Evolutionary conservation across 2,797 vertebrate genomes (phyloP).

Genomic region (Coccyzus lansbergi): DNA sequence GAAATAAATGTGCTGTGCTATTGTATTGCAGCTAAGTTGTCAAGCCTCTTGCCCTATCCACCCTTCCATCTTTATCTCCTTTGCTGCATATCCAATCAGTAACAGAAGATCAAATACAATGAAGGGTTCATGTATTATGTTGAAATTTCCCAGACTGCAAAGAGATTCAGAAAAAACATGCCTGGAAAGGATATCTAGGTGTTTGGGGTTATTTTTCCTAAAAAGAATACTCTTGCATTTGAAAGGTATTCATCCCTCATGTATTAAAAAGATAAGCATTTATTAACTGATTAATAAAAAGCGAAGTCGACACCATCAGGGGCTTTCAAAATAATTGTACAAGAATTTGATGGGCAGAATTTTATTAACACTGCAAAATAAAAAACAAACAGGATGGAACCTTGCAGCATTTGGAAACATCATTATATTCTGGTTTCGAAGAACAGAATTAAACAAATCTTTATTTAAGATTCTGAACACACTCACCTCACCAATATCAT

Average conservation of each 20-base stretch:
- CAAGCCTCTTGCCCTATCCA: not conserved
- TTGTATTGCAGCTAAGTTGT: not conserved
- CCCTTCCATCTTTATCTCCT: not conserved
- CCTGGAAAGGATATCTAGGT: not conserved
- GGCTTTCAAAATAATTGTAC: conserved; percentile 26
- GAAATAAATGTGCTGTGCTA: not conserved
- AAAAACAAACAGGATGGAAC: conserved; percentile 36
- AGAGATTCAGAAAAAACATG: not conserved
- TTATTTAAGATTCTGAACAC: conserved; percentile 43
- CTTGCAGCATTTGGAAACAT: conserved; percentile 13
- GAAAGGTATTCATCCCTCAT: not conserved
- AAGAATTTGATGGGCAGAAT: conserved; percentile 23
- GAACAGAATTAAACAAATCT: conserved; percentile 38
- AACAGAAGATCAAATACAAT: not conserved
- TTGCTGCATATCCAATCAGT: not conserved
- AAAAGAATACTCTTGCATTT: conserved; percentile 2
- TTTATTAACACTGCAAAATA: conserved; percentile 26
- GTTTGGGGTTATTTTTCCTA: not conserved
- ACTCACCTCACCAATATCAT: not conserved
- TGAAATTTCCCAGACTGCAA: not conserved
- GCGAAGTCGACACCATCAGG: not conserved
- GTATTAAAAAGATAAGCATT: conserved; percentile 41
- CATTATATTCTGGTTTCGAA: conserved; percentile 1
- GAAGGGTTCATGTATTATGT: not conserved
- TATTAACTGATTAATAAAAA: conserved; percentile 37